Base-by-base conservation (phyloP, 2,797 vertebrate genomes). In the Cichlasoma orientale region DNA sequence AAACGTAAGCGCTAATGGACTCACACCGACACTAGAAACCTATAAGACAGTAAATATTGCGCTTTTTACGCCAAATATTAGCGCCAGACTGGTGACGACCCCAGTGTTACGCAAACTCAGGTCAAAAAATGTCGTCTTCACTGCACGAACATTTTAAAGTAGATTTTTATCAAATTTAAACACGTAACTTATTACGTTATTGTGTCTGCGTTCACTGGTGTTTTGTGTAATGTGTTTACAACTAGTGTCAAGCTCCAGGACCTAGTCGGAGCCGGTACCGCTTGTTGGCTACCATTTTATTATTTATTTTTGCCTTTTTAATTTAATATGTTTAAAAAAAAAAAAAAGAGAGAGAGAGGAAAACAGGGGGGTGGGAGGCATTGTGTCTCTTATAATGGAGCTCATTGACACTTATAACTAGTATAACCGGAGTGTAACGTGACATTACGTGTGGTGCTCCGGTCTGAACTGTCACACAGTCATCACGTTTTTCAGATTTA, bases 31-130 rank as follows among this genome's bases (percentile, higher is more conserved):
- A 13, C 7, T 2, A 7, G 7, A 29, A 16, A 13, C 5, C 13
- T 6, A 0, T 53, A 27, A 50, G 0, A 41, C 5, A 2, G 14
- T 18, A 47, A 18, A 53, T n/a, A 3, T 38, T 12, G 0, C 1
- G 55, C 4, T 14, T 73, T 78, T 27, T 56, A 13, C 11, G 7
- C 6, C 10, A 38, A 11, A 23, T 61, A 29, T 27, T 68, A 78
- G 85, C 83, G 50, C 5, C 6, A 31, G 31, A 54, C 18, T 53
- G 72, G 9, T 66, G 57, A 47, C 57, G 54, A 52, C 14, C 79
- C 4, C 6, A 8, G 23, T 66, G 75, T 89, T 92, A 75, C 76
- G 82, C 80, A 89, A 90, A 89, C 70, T 70, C 21, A n/a, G 9
- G 38, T 61, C 77, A 84, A 75, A 25, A 61, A 31, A 12, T 66